These are phyloP conservation scores for Drosophila grimshawi DNA, from an alignment of 1,140 invertebrate species.

Conservation along the genomic window DNA sequence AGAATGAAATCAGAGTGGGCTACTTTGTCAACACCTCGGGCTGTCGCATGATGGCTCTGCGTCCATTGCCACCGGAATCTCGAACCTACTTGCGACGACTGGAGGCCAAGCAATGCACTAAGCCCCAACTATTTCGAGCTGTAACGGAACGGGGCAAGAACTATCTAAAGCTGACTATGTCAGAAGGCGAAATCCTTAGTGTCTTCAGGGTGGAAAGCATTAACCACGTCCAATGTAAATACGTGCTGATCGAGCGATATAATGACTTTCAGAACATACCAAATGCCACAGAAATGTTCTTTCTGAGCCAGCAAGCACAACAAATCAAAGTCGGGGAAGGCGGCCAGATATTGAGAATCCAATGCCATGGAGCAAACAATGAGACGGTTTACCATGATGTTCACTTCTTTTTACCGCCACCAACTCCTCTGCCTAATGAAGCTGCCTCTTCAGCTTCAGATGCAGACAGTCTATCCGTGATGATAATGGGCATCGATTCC, in stretches of 20 bases:
- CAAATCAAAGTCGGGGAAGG: neutral
- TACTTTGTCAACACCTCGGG: constrained; percentile 51
- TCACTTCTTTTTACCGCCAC: constrained; percentile 46
- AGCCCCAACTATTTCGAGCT: neutral
- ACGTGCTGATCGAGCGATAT: neutral
- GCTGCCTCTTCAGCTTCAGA: constrained; percentile 35
- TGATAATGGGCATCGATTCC: constrained; percentile 93
- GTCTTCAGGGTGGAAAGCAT: neutral
- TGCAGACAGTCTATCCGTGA: constrained; percentile 85
- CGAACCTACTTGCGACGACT: rapidly evolving
- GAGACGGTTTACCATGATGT: constrained; percentile 34
- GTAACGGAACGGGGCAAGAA: neutral
- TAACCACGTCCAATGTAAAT: constrained; percentile 4
- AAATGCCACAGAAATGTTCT: neutral
- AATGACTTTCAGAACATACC: neutral
- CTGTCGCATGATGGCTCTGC: constrained; percentile 33
- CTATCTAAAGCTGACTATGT: neutral
- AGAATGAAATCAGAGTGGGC: neutral
- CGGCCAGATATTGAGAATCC: neutral
- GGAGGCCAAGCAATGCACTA: neutral
- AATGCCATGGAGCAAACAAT: neutral
- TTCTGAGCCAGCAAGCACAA: neutral
- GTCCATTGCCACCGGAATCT: neutral
- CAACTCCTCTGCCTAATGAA: neutral
- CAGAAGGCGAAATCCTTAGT: neutral